These are phyloP conservation scores for Ancistrus triradiatus DNA, from an alignment of 2,113 vertebrate genomes.

Conservation along the genomic window DNA sequence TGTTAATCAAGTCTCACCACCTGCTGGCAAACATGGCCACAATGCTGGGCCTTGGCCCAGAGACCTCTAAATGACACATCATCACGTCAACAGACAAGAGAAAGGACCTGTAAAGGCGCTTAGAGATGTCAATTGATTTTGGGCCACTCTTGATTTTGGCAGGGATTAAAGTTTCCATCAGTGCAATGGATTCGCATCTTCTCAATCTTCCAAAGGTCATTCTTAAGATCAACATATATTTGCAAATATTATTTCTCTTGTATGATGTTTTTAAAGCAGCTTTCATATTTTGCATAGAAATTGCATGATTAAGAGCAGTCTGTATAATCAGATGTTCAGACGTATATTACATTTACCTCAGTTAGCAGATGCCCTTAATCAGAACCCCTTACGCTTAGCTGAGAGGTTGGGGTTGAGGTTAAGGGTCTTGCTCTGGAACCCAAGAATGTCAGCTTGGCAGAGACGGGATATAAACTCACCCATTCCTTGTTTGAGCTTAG, in stretches of 20 bases:
- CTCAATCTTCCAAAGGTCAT: not conserved
- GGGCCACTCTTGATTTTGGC: not conserved
- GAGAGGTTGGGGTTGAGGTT: no score
- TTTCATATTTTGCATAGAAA: no score
- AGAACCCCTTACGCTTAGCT: no score
- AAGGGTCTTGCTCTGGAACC: no score
- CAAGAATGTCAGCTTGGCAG: no score
- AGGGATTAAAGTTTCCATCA: not conserved
- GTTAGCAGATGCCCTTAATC: no score
- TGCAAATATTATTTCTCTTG: not conserved
- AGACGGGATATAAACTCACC: no score
- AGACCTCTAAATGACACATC: not conserved
- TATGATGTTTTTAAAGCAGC: no score
- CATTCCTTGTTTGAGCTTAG: no score
- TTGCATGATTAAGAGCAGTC: no score
- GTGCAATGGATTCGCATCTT: not conserved
- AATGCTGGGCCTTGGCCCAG: not conserved
- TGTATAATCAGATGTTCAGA: no score
- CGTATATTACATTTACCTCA: no score
- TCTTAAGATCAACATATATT: not conserved
- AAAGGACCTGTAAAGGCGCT: not conserved
- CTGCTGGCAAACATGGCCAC: not conserved
- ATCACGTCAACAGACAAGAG: not conserved
- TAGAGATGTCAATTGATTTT: not conserved
- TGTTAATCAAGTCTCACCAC: conserved; percentile 36